phyloP scores from a whole-genome alignment of 2,888 invertebrate genomes.

The Meteorus colon region DNA sequence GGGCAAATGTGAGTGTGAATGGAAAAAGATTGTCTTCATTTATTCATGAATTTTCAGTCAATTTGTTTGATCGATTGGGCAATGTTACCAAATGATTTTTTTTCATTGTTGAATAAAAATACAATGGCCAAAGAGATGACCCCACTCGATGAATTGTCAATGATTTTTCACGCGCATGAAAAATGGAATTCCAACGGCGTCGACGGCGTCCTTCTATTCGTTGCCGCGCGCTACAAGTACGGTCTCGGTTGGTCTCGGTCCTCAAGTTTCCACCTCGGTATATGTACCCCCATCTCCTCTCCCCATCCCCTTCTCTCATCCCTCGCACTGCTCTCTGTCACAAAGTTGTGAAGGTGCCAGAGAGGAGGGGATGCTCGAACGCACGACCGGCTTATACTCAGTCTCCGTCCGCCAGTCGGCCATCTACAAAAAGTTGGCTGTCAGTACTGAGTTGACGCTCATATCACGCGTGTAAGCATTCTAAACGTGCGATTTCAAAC shows the following conservation, averaged over 20 bases:
- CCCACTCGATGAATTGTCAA: neutral
- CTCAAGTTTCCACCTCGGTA: slow-evolving; percentile 50
- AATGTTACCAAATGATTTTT: neutral
- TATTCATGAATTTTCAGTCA: neutral
- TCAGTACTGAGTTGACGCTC: slow-evolving; percentile 60
- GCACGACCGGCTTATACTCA: slow-evolving; percentile 69
- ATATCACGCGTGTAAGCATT: neutral
- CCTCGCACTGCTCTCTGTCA: slow-evolving; percentile 50
- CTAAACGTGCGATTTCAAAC: neutral
- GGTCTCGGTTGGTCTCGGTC: slow-evolving; percentile 34
- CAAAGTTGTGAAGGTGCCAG: slow-evolving; percentile 56
- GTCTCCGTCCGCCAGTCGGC: slow-evolving; percentile 70
- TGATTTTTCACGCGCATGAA: slow-evolving; percentile 23
- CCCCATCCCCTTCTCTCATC: slow-evolving; percentile 22
- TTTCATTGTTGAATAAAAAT: neutral
- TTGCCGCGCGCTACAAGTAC: slow-evolving; percentile 34
- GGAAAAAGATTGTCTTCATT: neutral
- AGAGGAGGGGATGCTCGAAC: slow-evolving; percentile 65
- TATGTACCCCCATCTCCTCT: slow-evolving; percentile 42
- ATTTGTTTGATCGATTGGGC: neutral
- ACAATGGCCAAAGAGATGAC: neutral
- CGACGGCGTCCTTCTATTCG: slow-evolving; percentile 40
- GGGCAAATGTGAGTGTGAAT: neutral
- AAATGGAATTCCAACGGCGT: slow-evolving; percentile 42
- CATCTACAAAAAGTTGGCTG: slow-evolving; percentile 48